Evolutionary conservation across 2,113 vertebrate genomes (phyloP), one percentile per base, ranked within the genome.

Genomic region (Strigops habroptila): DNA sequence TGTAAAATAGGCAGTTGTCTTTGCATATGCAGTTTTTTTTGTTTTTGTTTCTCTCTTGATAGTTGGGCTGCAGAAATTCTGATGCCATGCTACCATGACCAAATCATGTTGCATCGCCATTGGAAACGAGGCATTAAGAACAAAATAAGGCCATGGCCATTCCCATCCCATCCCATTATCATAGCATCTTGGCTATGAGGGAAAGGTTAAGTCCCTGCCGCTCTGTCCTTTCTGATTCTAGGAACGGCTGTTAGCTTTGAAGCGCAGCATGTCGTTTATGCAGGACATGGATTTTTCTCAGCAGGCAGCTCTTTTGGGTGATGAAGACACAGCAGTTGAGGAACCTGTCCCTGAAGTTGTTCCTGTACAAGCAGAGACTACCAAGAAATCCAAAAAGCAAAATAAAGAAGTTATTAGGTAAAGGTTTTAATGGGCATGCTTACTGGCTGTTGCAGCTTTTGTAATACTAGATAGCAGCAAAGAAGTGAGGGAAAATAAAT

Each of bases 191-290:
- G 96, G 97, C 98, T 95, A 95, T 97, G 97, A 97, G 98, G 97
- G 97, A 95, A 97, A 98, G 98, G 97, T 98, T 98, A 98, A 98
- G 97, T 95, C 94, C 96, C 96, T 97, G 96, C 98, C 88, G 97
- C 98, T 98, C 98, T 98, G 96, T 98, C 95, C 97, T 98, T 97
- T 99, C 95, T 98, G 97, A 97, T 98, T 98, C 96, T 98, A 99
- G 99, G 99, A 99, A 97, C 99, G 99, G 96, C 99, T 99, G 95
- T 98, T 99, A 98, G 99, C 99, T 98, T 98, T 99, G 98, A 99
- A 99, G 98, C 99, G 99, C 98, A 99, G 99, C 99, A 98, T 99
- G 99, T 99, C 99, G 98, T 99, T 99, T 98, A 99, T 99, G 99
- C 99, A 99, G 98, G 99, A 99, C 98, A 99, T 99, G 99, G 99